Evolutionary conservation across 1,140 invertebrate genomes (phyloP).

Genomic region (Panonychus citri): DNA sequence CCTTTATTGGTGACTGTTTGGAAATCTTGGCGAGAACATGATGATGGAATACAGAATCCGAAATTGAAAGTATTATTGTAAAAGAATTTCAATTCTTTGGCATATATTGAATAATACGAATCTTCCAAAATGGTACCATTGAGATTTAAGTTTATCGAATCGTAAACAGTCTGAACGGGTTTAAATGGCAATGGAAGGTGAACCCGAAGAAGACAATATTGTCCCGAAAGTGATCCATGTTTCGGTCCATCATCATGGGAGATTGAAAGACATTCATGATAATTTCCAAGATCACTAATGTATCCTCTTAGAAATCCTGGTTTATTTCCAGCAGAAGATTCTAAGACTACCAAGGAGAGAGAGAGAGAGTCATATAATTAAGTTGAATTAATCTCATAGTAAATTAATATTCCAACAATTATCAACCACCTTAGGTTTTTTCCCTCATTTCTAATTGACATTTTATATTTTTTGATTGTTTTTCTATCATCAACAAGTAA

Average conservation of each 20-base stretch:
- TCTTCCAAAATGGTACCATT: not conserved
- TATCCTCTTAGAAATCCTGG: not conserved
- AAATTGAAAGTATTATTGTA: not conserved
- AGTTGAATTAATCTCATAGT: not conserved
- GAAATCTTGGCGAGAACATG: not conserved
- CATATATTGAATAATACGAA: not conserved
- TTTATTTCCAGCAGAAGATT: not conserved
- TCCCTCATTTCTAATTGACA: not conserved
- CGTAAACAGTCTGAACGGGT: not conserved
- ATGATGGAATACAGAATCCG: not conserved
- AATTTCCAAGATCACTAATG: not conserved
- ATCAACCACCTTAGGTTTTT: not conserved
- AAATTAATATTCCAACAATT: not conserved
- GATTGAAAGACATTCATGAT: not conserved
- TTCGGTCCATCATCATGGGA: not conserved
- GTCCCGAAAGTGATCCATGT: not conserved
- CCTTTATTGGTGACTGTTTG: not conserved
- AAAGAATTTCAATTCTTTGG: not conserved
- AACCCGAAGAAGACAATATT: not conserved
- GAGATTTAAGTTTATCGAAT: not conserved
- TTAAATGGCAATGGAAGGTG: not conserved
- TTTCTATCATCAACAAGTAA: not conserved
- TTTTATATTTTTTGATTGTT: not conserved
- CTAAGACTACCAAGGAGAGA: not conserved
- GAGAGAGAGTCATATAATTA: not conserved